Percentiles rank a stretch among this genome's conserved stretches.
Evolutionary conservation across 2,113 vertebrate species (phyloP).

Genomic region (Propithecus coquereli): DNA sequence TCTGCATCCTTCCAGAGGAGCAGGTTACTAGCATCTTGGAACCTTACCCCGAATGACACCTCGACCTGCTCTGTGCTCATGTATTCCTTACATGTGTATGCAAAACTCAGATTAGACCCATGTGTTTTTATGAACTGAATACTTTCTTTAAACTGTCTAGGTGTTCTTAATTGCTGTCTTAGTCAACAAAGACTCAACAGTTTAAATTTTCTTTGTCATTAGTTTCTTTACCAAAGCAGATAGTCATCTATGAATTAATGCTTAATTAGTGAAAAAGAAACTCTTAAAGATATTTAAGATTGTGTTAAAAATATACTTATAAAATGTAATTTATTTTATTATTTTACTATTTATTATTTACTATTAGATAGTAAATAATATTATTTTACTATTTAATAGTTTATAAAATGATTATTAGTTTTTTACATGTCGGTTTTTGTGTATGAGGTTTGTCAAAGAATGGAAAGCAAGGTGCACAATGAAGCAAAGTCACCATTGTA

Average conservation of each 20-base stretch:
- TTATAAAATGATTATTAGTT: background rate
- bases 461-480: background rate
- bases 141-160: background rate
- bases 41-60: too few relatives aligned
- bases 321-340: background rate
- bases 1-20: background rate
- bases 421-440: background rate
- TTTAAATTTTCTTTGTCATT: conserved; percentile 45
- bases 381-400: too few relatives aligned
- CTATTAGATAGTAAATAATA: too few relatives aligned
- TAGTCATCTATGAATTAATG: conserved; percentile 53
- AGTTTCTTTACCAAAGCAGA: background rate
- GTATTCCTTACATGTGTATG: background rate
- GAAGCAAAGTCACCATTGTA: background rate
- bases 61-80: too few relatives aligned
- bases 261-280: conserved; percentile 31
- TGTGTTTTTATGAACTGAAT: background rate
- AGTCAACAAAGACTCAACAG: background rate
- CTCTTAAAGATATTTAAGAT: conserved; percentile 3
- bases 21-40: background rate
- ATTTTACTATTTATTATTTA: background rate
- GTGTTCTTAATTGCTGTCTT: conserved; percentile 40
- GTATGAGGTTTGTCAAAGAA: background rate
- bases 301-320: conserved; percentile 16
- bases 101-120: background rate